Percentiles rank a stretch among this genome's conserved stretches.
phyloP scores from a whole-genome alignment of 1,140 invertebrate genomes.

The Listronotus bonariensis region DNA sequence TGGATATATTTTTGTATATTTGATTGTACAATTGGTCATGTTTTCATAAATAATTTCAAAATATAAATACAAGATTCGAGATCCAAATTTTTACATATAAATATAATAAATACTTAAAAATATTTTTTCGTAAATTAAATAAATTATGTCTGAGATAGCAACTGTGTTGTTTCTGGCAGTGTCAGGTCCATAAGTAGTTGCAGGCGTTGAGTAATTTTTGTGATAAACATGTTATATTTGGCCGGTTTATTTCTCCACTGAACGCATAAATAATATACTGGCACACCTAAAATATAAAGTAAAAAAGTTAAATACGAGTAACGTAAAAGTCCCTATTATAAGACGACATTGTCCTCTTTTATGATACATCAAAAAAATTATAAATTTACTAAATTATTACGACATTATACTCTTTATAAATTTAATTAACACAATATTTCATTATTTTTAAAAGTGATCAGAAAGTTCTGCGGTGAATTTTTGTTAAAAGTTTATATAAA shows the following conservation, averaged over 20 bases:
- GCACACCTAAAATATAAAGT: constrained; percentile 68
- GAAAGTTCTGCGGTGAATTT: no score
- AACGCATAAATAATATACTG: constrained; percentile 88
- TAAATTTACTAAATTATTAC: no score
- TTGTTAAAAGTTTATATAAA: no score
- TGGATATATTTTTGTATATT: constrained; percentile 24
- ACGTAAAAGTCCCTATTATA: no score
- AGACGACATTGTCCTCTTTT: no score
- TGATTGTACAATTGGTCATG: constrained; percentile 23
- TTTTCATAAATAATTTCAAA: constrained; percentile 10
- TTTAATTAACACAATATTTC: no score
- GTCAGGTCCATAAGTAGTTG: constrained; percentile 58
- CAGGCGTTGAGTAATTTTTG: constrained; percentile 55
- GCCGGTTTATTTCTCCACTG: constrained; percentile 78
- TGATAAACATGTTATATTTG: constrained; percentile 54
- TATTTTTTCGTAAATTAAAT: background rate
- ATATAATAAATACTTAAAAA: constrained; percentile 10
- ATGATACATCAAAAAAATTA: no score
- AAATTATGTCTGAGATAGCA: constrained; percentile 29
- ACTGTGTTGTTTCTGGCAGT: constrained; percentile 45
- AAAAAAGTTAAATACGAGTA: background rate
- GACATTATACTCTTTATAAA: no score
- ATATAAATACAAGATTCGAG: constrained; percentile 6
- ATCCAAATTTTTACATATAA: constrained; percentile 8
- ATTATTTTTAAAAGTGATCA: no score